phyloP scores from a whole-genome alignment of 2,888 invertebrate species.

The Crioceris asparagi region DNA sequence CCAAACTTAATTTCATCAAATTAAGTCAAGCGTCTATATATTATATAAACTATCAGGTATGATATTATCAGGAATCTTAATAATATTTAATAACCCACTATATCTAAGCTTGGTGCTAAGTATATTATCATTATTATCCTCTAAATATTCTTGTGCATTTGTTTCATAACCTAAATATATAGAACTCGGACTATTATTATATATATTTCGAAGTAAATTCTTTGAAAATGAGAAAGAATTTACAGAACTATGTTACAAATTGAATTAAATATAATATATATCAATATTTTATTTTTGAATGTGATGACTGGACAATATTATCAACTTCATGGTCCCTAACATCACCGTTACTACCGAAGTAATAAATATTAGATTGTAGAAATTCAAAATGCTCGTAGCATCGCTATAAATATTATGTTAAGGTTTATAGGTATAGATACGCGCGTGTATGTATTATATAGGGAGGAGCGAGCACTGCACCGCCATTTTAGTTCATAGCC shows the following conservation, averaged over 20 bases:
- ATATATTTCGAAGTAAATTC: background rate
- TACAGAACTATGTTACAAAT: background rate
- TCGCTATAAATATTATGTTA: constrained; percentile 1
- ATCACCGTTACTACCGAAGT: constrained; percentile 34
- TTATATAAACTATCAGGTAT: constrained; percentile 5
- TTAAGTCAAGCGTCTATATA: constrained; percentile 24
- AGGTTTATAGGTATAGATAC: constrained; percentile 1
- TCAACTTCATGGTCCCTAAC: constrained; percentile 35
- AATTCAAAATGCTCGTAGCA: constrained; percentile 9
- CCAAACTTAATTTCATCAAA: constrained; percentile 33
- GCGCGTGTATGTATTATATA: constrained; percentile 30
- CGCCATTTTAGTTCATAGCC: too few species aligned
- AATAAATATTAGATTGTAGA: constrained; percentile 22
- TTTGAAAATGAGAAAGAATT: constrained; percentile 1
- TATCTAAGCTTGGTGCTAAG: constrained; percentile 14
- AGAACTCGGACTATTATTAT: background rate
- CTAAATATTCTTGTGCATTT: background rate
- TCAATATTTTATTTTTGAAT: too few species aligned
- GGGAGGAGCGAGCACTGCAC: too few species aligned
- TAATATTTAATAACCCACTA: constrained; percentile 7
- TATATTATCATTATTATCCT: constrained; percentile 4
- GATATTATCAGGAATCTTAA: background rate
- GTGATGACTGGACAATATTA: constrained; percentile 36
- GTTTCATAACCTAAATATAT: background rate
- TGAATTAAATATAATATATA: background rate